Conservation (phyloP, 2,888 invertebrate species). For the Pyrocoelia pectoralis region DNA sequence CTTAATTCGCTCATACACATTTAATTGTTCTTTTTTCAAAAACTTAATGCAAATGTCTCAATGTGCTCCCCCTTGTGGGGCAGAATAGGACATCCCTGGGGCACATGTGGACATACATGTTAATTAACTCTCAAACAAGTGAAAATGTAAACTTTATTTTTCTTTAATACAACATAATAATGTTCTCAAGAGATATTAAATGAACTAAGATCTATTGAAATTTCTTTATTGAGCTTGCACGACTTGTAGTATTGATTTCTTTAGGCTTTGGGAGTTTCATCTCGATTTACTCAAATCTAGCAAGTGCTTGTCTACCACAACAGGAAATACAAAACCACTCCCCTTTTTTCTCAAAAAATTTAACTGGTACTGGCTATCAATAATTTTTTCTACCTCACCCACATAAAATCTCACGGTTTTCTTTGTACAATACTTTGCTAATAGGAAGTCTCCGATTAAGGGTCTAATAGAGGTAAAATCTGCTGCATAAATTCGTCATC, state of each 20-base stretch:
- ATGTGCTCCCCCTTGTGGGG: too few relatives aligned
- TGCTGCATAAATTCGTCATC: background rate
- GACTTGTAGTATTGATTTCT: constrained; percentile 1
- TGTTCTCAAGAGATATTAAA: background rate
- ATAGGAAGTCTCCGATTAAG: background rate
- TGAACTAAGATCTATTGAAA: background rate
- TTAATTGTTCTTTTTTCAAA: too few relatives aligned
- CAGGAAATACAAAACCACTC: constrained; percentile 6
- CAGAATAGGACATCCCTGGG: too few relatives aligned
- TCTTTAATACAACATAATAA: background rate
- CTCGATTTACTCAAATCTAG: constrained; percentile 5
- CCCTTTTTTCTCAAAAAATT: constrained; percentile 2
- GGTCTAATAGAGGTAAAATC: background rate
- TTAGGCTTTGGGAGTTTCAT: constrained; percentile 7
- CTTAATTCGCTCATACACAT: too few relatives aligned
- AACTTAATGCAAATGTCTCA: too few relatives aligned
- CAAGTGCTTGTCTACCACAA: background rate
- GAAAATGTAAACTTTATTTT: background rate
- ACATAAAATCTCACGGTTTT: constrained; percentile 1
- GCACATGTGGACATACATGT: too few relatives aligned
- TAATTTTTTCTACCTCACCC: constrained; percentile 6
- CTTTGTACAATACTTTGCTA: constrained; percentile 7
- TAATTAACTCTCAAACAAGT: background rate
- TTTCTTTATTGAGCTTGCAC: background rate
- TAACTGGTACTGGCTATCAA: constrained; percentile 4